Percentiles rank a stretch among this genome's conserved stretches.
Conservation (phyloP, 2,888 invertebrate species). For the Pterostichus niger region DNA sequence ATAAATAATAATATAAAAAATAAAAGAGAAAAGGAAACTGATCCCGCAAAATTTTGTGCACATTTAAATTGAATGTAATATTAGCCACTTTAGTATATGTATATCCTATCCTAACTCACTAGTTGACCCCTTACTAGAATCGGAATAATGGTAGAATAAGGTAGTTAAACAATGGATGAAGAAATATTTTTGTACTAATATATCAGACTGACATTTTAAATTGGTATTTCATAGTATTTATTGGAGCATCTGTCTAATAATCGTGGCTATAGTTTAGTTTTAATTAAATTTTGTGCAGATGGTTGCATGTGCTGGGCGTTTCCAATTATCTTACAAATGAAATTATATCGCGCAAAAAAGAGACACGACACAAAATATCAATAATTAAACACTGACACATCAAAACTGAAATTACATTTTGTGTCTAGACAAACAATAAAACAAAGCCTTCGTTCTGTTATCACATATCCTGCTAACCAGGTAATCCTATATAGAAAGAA, state of each 20-base stretch:
- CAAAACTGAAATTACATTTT: slow-evolving; percentile 45
- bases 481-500: slow-evolving; percentile 51
- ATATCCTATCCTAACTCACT: too few relatives aligned
- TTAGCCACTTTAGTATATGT: too few relatives aligned
- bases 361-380: slow-evolving; percentile 11
- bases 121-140: too few relatives aligned
- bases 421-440: slow-evolving; percentile 21
- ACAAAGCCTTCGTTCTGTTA: slow-evolving; percentile 3
- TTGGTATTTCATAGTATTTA: slow-evolving; percentile 34
- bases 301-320: slow-evolving; percentile 33
- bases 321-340: slow-evolving; percentile 54
- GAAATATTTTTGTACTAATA: too few relatives aligned
- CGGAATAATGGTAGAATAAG: too few relatives aligned
- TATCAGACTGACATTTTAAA: background rate
- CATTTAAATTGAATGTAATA: too few relatives aligned
- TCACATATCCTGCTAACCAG: slow-evolving; percentile 24
- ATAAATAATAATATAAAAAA: too few relatives aligned
- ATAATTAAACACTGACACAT: slow-evolving; percentile 31
- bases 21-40: too few relatives aligned
- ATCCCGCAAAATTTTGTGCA: too few relatives aligned
- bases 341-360: slow-evolving; percentile 30
- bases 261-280: slow-evolving; percentile 44
- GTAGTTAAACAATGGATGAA: too few relatives aligned
- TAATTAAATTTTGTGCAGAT: slow-evolving; percentile 52
- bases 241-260: slow-evolving; percentile 41